Conservation (phyloP, 2,113 vertebrate genomes). For the Pachypanchax playfairii region DNA sequence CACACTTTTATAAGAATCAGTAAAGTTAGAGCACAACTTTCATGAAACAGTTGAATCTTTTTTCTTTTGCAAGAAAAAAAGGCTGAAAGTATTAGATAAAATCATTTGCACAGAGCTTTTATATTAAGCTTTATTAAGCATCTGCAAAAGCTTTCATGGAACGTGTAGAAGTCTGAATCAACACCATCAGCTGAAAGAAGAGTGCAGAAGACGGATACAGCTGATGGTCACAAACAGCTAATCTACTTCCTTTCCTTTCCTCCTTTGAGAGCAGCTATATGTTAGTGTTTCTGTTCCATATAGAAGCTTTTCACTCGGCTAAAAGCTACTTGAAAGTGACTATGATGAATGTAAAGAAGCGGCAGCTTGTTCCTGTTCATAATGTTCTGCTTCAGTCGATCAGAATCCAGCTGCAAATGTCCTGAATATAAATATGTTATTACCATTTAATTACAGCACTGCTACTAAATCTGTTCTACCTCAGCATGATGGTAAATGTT, state of each 20-base stretch:
- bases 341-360: background rate
- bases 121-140: background rate
- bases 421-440: background rate
- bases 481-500: too few species aligned
- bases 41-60: background rate
- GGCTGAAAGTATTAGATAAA: background rate
- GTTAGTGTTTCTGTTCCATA: background rate
- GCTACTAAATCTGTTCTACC: background rate
- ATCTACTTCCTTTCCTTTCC: background rate
- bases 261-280: background rate
- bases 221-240: background rate
- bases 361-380: fast-evolving
- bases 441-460: background rate
- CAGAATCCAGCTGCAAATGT: background rate
- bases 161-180: background rate
- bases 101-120: fast-evolving
- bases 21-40: background rate
- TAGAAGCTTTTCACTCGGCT: background rate
- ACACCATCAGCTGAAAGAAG: background rate
- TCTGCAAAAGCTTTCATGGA: background rate
- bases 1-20: background rate
- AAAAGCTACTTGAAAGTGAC: background rate
- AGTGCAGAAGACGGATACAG: background rate
- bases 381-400: background rate
- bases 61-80: background rate